Percentiles rank a stretch among this genome's conserved stretches.
Evolutionary conservation across 1,140 invertebrate genomes (phyloP).

Genomic region (Trinorchestia longiramus): DNA sequence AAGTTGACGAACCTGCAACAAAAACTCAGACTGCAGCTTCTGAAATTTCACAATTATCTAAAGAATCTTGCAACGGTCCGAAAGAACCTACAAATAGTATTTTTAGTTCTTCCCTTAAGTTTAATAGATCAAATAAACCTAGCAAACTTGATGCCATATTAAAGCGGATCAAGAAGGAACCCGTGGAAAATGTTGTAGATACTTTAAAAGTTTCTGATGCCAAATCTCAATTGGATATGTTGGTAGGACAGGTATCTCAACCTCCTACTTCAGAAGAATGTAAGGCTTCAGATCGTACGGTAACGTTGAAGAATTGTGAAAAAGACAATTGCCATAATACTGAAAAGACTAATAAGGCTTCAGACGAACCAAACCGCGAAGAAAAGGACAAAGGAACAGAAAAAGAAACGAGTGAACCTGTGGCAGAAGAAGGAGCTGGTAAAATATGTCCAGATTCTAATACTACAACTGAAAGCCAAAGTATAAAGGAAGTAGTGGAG

Average conservation of each 20-base stretch:
- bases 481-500: not conserved
- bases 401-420: conserved; percentile 50
- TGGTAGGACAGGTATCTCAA: conserved; percentile 18
- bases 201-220: conserved; percentile 23
- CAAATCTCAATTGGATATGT: conserved; percentile 46
- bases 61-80: conserved; percentile 64
- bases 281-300: not conserved
- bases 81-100: conserved; percentile 60
- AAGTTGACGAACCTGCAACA: not conserved
- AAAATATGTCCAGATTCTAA: not conserved
- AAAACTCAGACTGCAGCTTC: not conserved
- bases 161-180: conserved; percentile 65
- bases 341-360: not conserved
- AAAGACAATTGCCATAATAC: not conserved
- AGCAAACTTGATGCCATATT: conserved; percentile 66
- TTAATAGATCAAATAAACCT: conserved; percentile 65
- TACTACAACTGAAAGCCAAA: not conserved
- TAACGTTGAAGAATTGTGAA: not conserved
- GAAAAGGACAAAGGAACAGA: conserved; percentile 59
- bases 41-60: conserved; percentile 53
- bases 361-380: conserved; percentile 29
- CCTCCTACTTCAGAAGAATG: not conserved
- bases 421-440: conserved; percentile 56
- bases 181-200: conserved; percentile 57
- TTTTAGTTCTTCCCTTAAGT: conserved; percentile 58